These are phyloP conservation scores for Saguinus imperator DNA, from an alignment of 2,113 vertebrate species.

Conservation along the genomic window DNA sequence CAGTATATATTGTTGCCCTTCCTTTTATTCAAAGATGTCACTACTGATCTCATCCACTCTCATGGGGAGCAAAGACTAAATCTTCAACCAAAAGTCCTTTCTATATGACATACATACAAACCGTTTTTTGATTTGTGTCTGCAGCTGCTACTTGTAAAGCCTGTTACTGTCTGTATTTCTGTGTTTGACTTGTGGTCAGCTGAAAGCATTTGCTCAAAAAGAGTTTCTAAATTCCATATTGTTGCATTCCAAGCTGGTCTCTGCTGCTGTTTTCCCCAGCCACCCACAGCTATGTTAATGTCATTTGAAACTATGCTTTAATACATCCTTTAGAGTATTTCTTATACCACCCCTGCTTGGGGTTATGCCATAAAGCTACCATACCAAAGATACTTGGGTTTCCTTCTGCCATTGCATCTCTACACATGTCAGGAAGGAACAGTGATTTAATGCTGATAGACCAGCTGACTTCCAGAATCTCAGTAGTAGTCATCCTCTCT, in stretches of 20 bases:
- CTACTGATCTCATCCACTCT: slow-evolving; percentile 16
- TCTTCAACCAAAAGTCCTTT: slow-evolving; percentile 41
- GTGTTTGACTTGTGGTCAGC: slow-evolving; percentile 53
- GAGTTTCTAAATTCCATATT: slow-evolving; percentile 48
- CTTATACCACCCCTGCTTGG: slow-evolving; percentile 40
- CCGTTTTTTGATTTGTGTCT: slow-evolving; percentile 46
- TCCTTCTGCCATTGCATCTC: slow-evolving; percentile 35
- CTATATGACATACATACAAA: slow-evolving; percentile 23
- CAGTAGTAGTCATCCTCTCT: slow-evolving; percentile 1
- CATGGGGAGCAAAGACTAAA: slow-evolving; percentile 26
- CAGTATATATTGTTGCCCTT: slow-evolving; percentile 11
- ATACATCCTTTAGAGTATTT: slow-evolving; percentile 49
- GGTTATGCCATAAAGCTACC: slow-evolving; percentile 58
- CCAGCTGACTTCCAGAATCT: slow-evolving; percentile 51
- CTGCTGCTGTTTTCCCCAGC: slow-evolving; percentile 26
- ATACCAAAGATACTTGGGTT: slow-evolving; percentile 40
- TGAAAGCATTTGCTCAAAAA: slow-evolving; percentile 58
- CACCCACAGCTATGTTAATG: slow-evolving; percentile 49
- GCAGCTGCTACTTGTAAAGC: slow-evolving; percentile 61
- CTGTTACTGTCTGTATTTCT: slow-evolving; percentile 54
- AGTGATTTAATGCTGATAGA: slow-evolving; percentile 34
- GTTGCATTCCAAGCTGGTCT: slow-evolving; percentile 29
- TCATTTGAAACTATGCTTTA: slow-evolving; percentile 61
- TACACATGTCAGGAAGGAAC: slow-evolving; percentile 49
- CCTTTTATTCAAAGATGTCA: slow-evolving; percentile 50